phyloP scores from a whole-genome alignment of 2,797 vertebrate species.

The Tenualosa ilisha region DNA sequence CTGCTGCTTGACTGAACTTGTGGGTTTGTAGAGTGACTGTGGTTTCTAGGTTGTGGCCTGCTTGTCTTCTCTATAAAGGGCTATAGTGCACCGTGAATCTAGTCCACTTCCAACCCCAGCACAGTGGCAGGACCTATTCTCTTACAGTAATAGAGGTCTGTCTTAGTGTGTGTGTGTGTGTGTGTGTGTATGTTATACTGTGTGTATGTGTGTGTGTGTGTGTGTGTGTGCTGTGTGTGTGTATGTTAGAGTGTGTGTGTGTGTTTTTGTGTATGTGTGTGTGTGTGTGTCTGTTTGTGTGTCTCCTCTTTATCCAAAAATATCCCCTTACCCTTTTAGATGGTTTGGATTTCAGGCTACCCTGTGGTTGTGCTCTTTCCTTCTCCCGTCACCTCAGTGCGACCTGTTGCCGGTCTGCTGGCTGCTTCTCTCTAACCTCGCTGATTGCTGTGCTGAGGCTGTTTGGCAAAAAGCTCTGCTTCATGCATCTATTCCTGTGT shows the following conservation, averaged over 20 bases:
- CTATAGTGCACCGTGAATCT: neutral
- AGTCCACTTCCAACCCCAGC: neutral
- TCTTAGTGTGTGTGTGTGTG: neutral
- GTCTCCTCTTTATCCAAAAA: neutral
- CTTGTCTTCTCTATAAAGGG: neutral
- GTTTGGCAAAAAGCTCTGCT: too few species aligned
- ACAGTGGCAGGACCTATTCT: neutral
- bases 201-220: neutral
- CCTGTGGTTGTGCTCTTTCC: too few species aligned
- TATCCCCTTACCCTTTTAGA: neutral
- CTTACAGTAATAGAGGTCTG: neutral
- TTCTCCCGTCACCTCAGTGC: neutral
- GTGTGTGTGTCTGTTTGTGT: neutral
- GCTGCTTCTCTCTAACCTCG: too few species aligned
- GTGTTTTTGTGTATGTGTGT: too few species aligned
- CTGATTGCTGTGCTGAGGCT: too few species aligned
- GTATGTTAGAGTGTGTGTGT: neutral
- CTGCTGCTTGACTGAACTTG: neutral
- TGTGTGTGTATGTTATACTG: constrained; percentile 1
- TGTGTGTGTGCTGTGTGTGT: neutral
- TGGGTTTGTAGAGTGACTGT: constrained; percentile 6
- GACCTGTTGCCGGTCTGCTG: neutral
- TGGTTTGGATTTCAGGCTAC: neutral
- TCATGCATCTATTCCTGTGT: too few species aligned
- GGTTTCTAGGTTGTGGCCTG: neutral